Evolutionary conservation across 1,140 invertebrate species (phyloP), one percentile per base, ranked within the genome.

Genomic region (Limonius californicus): DNA sequence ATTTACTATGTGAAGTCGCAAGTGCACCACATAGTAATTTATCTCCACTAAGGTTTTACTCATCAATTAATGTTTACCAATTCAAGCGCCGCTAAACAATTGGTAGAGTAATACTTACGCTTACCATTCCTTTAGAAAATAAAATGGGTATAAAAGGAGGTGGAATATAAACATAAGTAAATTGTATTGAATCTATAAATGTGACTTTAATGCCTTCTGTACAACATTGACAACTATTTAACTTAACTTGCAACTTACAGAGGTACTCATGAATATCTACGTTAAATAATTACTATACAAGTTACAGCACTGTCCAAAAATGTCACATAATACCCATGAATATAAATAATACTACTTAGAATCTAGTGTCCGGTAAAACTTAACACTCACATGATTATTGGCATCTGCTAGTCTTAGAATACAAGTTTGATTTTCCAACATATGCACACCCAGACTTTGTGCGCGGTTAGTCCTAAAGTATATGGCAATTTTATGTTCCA

Each of bases 151-250:
- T 32, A 32, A 32, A 9, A 39, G n/a, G n/a, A 39, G 2, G 11
- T 39, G 35, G 8, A 14, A 39, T 12, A 39, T 12, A 39, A 39
- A 39, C 35, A 39, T 39, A 39, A 39, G 35, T 39, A 50, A 21
- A 50, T 50, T 50, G 45, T 50, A 50, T 57, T 57, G 55, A 39
- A 54, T 55, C 56, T 67, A 67, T 69, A 67, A 67, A 67, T 62
- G 64, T 68, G 67, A 62, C 54, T 70, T 68, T 67, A 68, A 66
- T 66, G 67, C 67, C 68, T 63, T 68, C 68, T 70, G 61, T 67
- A 70, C 68, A 70, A 70, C 68, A 70, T 65, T 66, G 67, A 70
- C 68, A 65, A 68, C 63, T 70, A 35, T 4, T 39, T 42, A 42
- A 39, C 16, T 57, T 57, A 39, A 39, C 20, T 18, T 57, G 12